Base-by-base conservation (phyloP, 1,140 invertebrate species). In the Zaprionus davidi region DNA sequence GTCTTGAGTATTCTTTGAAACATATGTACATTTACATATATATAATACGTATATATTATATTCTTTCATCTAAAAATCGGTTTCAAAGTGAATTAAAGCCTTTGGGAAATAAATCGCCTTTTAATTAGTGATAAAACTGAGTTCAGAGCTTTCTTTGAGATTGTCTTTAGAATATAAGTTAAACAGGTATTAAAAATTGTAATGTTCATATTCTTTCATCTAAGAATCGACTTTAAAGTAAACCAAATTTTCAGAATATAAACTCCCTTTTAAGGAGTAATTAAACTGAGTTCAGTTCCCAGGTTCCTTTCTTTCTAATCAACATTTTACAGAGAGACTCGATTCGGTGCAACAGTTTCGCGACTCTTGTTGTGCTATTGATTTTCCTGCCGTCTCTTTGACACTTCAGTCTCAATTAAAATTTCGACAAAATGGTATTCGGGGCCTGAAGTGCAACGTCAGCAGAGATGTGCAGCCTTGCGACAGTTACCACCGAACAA, bases 351-450 rank as follows among this genome's bases (percentile, higher is more conserved):
- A 53, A 28, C 22, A 24, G 20, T 41, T 53, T 56, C 28, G 65
- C 26, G 28, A 20, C 28, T 49, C 58, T 38, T 56, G 60, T 46
- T 69, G 38, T 46, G 57, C 28, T 74, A 69, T 74, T 51, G 66
- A 74, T 75, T 75, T 75, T 31, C 41, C 76, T 46, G 53, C 72
- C 70, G 36, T 28, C 64, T 69, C 66, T 79, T 79, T 78, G 77
- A 73, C 78, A 84, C 81, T 81, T 81, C 78, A 78, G 64, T 78
- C 74, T 78, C 82, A 81, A 85, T 85, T 84, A 85, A 81, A 81
- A 69, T 82, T 71, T 59, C 55, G 26, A 9, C 60, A 34, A 73
- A 69, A 81, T 75, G 53, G 63, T 71, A 66, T 64, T 17, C n/a
- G n/a, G n/a, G 73, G 58, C 62, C 65, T 70, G 59, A 62, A 84